These are phyloP conservation scores for Dryomyza anilis DNA, from an alignment of 2,888 invertebrate species.

Conservation along the genomic window DNA sequence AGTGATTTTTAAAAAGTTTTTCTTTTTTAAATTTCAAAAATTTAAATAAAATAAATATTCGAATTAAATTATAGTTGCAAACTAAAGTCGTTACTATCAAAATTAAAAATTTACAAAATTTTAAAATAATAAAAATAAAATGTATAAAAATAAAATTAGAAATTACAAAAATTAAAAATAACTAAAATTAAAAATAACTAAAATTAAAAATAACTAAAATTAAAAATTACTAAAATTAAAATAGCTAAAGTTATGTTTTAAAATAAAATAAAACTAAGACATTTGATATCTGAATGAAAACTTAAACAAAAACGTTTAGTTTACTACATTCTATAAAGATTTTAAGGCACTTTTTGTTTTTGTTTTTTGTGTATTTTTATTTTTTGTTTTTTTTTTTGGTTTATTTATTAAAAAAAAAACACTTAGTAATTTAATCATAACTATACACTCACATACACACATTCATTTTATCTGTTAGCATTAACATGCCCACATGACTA, in stretches of 20 bases:
- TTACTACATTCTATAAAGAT: conserved; percentile 26
- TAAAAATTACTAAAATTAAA: conserved; percentile 14
- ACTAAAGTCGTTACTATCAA: neutral
- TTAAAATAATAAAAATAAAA: neutral
- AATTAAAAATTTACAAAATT: neutral
- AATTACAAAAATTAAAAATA: neutral
- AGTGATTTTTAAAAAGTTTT: no score
- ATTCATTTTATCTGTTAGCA: neutral
- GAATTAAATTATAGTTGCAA: conserved; percentile 4
- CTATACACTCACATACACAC: neutral
- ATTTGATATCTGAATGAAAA: neutral
- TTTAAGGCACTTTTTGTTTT: conserved; percentile 42
- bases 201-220: conserved; percentile 13
- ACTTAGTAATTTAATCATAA: conserved; percentile 6
- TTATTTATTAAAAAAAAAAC: conserved; percentile 31
- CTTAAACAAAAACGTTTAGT: neutral
- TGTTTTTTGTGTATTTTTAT: no score
- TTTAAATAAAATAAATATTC: conserved; percentile 11
- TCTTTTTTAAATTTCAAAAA: no score
- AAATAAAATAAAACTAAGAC: conserved; percentile 5
- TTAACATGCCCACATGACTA: neutral
- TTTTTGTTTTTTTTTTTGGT: no score
- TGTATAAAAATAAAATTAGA: neutral
- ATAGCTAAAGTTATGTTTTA: conserved; percentile 12
- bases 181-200: conserved; percentile 17